phyloP scores from a whole-genome alignment of 2,113 vertebrate genomes.

The Panurus biarmicus region DNA sequence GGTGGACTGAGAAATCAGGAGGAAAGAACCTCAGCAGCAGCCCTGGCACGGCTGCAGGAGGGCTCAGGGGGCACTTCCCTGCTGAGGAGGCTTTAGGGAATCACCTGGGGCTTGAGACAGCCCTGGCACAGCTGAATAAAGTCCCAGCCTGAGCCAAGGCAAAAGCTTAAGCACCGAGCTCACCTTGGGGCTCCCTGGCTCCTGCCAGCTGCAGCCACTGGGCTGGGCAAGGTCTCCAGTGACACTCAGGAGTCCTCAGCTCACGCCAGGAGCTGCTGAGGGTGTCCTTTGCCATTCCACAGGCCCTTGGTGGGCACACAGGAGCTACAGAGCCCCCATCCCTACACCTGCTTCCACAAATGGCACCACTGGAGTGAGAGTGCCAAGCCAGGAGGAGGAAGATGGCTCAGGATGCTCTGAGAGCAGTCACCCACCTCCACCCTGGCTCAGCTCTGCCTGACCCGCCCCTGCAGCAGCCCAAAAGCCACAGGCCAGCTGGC shows the following conservation, averaged over 20 bases:
- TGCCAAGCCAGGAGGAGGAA: background rate
- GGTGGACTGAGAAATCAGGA: background rate
- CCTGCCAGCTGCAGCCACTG: background rate
- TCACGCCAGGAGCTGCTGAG: background rate
- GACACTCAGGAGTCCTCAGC: background rate
- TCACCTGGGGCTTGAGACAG: background rate
- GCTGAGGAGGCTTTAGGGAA: background rate
- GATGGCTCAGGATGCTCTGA: background rate
- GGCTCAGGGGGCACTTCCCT: background rate
- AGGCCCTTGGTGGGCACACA: background rate
- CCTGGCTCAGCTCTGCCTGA: background rate
- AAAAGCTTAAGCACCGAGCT: background rate
- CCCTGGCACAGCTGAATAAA: background rate
- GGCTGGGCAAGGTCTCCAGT: background rate
- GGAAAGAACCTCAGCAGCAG: background rate
- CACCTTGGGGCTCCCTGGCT: background rate
- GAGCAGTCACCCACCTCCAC: background rate
- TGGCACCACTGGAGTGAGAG: accelerated
- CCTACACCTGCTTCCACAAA: accelerated
- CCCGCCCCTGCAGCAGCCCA: background rate
- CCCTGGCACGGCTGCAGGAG: background rate
- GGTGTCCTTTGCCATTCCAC: background rate
- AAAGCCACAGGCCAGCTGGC: background rate
- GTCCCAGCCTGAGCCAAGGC: background rate
- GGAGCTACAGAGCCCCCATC: accelerated